These are phyloP conservation scores for Eupelmus urozonus DNA, from an alignment of 2,888 invertebrate genomes.

Conservation along the genomic window DNA sequence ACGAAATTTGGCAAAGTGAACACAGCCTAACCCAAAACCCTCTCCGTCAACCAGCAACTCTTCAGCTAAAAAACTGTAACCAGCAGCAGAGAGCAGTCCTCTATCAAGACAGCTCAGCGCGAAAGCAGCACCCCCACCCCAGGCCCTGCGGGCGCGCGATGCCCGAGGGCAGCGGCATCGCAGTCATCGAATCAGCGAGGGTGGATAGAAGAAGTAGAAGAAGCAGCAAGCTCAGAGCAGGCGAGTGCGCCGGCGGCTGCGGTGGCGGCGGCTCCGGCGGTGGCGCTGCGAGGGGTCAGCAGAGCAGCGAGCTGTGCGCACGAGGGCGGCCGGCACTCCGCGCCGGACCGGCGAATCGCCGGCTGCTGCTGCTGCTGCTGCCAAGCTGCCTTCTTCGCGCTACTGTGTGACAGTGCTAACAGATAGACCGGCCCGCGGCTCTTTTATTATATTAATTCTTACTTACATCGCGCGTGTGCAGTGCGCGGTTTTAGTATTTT, in stretches of 20 bases:
- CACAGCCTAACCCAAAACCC: no score
- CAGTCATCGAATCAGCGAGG: background rate
- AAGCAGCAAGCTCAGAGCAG: no score
- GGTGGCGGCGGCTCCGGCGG: conserved; percentile 14
- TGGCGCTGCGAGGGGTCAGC: background rate
- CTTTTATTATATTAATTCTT: no score
- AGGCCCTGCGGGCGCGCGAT: conserved; percentile 49
- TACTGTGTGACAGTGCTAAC: background rate
- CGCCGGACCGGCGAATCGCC: conserved; percentile 47
- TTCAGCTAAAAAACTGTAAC: no score
- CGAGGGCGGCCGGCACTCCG: conserved; percentile 30
- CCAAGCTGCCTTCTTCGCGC: background rate
- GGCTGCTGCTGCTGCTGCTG: conserved; percentile 13
- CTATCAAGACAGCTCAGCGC: no score
- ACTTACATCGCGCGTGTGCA: no score
- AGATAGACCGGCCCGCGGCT: background rate
- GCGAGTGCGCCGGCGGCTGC: background rate
- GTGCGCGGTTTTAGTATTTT: background rate
- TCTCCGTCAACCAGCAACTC: no score
- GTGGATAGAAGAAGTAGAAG: background rate
- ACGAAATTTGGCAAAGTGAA: no score
- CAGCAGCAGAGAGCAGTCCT: no score
- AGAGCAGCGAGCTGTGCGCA: background rate
- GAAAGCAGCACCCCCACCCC: no score
- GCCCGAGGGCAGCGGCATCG: conserved; percentile 44